Base-by-base conservation (phyloP, 1,140 invertebrate genomes). In the Saccostrea echinata region DNA sequence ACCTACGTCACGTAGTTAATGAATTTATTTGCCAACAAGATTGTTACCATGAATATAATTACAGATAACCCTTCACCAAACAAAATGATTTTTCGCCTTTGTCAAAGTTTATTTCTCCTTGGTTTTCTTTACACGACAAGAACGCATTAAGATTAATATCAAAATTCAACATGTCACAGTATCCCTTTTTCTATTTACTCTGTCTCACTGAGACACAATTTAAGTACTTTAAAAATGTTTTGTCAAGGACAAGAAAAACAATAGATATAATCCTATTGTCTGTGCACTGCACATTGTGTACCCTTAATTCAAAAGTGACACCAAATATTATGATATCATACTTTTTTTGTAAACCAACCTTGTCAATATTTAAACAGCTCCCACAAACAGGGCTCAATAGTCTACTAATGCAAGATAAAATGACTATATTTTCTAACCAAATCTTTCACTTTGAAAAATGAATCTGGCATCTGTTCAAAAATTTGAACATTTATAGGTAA, bases 401-500 rank as follows among this genome's bases (percentile, higher is more conserved):
- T 76, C 68, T 76, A 27, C 11, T 76, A 76, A 76, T 76, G 68
- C 68, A 35, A 30, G 68, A 76, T 76, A 76, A 76, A 76, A 76
- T 76, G 16, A 76, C 68, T 30, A 16, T 76, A 18, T 76, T 76
- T 76, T 76, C 68, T 76, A 30, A 30, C 68, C 27, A 76, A 76
- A 76, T 76, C 68, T 76, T 43, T 30, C 68, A 76, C 68, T 30
- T 16, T 76, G 68, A 76, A 76, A 76, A 76, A 76, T 76, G 68
- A 76, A 76, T 30, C 68, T 76, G 68, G 68, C 68, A 76, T 76
- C 68, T 76, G 68, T 76, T 76, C 68, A 76, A 76, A 43, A 76
- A 76, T 76, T 30, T 76, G 68, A 76, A 76, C 68, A 76, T 76
- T 76, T 76, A 76, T 76, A 76, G 68, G 68, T 30, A 76, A 76